Conservation (phyloP, 2,797 vertebrate species). For the Falco cherrug region DNA sequence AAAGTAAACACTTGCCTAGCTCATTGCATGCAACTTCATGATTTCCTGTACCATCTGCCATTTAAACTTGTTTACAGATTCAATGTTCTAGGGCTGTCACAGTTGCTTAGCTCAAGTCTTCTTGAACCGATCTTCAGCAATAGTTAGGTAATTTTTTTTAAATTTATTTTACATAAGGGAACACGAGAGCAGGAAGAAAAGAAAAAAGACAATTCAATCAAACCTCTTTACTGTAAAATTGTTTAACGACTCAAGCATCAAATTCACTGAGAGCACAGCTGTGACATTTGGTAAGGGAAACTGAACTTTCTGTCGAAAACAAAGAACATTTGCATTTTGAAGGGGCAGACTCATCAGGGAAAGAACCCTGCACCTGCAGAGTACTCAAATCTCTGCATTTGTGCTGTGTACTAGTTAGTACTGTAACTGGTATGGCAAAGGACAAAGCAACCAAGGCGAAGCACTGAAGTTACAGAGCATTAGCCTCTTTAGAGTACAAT, state of each 20-base stretch:
- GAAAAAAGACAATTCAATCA: not conserved
- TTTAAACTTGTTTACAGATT: not conserved
- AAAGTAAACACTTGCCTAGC: not conserved
- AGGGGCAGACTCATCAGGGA: constrained; percentile 35
- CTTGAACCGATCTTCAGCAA: not conserved
- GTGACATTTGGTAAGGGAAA: constrained; percentile 45
- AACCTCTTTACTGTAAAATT: not conserved
- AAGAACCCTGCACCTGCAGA: not conserved
- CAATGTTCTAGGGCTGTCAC: not conserved
- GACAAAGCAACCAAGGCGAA: not conserved
- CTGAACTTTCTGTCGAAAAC: constrained; percentile 41
- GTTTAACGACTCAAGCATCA: constrained; percentile 10
- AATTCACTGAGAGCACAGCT: not conserved
- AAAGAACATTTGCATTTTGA: constrained; percentile 30
- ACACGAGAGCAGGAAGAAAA: not conserved
- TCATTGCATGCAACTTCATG: not conserved
- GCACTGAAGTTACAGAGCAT: not conserved
- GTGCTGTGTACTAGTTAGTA: not conserved
- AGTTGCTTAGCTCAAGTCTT: not conserved
- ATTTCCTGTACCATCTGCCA: not conserved
- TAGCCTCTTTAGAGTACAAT: not conserved
- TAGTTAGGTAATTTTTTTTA: not conserved
- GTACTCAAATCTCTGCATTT: not conserved
- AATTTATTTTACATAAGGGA: not conserved
- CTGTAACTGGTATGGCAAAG: not conserved